A percentile compares a stretch with the other conserved stretches of the same genome.
Conservation (phyloP, 2,113 vertebrate genomes). For the Trematocara nigrifrons region DNA sequence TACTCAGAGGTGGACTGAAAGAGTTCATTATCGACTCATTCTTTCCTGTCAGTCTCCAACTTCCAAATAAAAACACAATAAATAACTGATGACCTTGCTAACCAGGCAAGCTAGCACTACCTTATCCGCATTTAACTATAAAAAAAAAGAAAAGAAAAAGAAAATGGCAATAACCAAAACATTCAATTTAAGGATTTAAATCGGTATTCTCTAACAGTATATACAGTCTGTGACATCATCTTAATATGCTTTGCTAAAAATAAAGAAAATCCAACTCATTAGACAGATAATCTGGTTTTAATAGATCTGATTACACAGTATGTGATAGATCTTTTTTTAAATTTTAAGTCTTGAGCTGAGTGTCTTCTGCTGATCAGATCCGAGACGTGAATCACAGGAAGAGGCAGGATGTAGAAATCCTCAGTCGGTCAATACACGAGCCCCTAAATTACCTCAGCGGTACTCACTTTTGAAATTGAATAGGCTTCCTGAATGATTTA, state of each 20-base stretch:
- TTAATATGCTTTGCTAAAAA: background rate
- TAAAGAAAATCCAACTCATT: background rate
- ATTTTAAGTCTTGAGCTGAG: background rate
- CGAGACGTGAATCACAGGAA: background rate
- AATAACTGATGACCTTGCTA: background rate
- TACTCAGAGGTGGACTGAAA: background rate
- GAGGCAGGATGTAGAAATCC: conserved; percentile 25
- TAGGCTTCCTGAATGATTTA: conserved; percentile 54
- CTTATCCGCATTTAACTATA: background rate
- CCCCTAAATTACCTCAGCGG: conserved; percentile 35
- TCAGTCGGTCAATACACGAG: conserved; percentile 21
- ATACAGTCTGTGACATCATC: background rate
- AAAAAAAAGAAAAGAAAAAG: background rate
- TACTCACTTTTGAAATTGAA: conserved; percentile 57
- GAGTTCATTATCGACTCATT: background rate
- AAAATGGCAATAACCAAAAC: background rate
- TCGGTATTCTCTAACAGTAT: background rate
- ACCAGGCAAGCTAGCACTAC: background rate
- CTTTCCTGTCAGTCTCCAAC: background rate
- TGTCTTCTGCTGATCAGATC: background rate
- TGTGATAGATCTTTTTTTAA: background rate
- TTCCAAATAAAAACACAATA: background rate
- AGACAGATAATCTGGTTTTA: background rate
- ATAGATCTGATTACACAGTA: background rate
- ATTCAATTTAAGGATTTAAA: background rate